Evolutionary conservation across 2,113 vertebrate genomes (phyloP), one percentile per base, ranked within the genome.

Genomic region (Thryonomys swinderianus): DNA sequence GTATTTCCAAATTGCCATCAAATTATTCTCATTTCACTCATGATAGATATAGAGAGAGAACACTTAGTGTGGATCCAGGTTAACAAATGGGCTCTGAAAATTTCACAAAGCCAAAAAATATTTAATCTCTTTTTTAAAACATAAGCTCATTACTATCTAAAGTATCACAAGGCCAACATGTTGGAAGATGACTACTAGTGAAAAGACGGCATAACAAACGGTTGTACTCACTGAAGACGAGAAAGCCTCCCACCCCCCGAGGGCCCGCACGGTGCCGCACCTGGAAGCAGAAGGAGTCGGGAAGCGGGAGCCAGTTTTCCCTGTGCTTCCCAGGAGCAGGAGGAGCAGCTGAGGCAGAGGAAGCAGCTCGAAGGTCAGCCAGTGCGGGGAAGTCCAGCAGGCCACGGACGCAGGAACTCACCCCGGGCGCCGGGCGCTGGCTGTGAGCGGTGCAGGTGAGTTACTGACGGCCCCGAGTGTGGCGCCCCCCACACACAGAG

Each of bases 211-310:
- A 51, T 51, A 51, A 51, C 48, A 51, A 51, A 51, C 27, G 66
- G n/a, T 42, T 79, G 67, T 3, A 11, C 1, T 88, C n/a, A 1
- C 13, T 30, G 34, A 71, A 37, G 14, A 37, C 7, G 17, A 25
- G 10, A 80, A 17, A 20, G 6, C 20, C 4, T 1, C 2, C 7
- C 8, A 13, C 27, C 14, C 0, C 9, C 5, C 16, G 4, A n/a
- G 14, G 11, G 27, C 1, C 4, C 48, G 66, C 13, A 66, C 0
- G 1, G 21, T 3, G 42, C 71, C 64, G 14, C 3, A 17, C 0
- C 17, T 34, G 48, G 59, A 37, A 80, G 13, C 66, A 55, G 18
- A 76, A 3, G 16, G 57, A 25, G 2, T 10, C 5, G 5, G 23
- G 2, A 88, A 79, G 67, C 7, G 10, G 11, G 3, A 25, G 1